Conservation (phyloP, 2,113 vertebrate species). For the Oxyruncus cristatus region DNA sequence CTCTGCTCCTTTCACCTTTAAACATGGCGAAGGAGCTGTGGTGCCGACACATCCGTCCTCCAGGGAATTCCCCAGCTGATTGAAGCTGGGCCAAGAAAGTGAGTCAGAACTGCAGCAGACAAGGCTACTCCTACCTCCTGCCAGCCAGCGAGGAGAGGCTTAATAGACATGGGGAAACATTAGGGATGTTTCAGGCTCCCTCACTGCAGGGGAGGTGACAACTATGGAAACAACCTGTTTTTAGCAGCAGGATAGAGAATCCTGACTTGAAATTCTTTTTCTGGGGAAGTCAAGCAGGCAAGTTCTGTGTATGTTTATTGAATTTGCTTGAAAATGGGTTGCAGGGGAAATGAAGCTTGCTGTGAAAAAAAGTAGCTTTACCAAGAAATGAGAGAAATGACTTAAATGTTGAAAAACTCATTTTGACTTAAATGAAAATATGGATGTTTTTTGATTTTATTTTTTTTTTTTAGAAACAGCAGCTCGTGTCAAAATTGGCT, state of each 20-base stretch:
- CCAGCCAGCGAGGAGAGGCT: background rate
- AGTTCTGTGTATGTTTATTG: background rate
- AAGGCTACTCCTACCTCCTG: background rate
- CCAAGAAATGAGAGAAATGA: background rate
- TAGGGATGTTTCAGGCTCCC: background rate
- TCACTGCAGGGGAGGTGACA: background rate
- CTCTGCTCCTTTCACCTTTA: background rate
- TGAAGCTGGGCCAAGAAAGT: background rate
- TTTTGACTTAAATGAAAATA: background rate
- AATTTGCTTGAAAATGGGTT: background rate
- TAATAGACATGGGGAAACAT: background rate
- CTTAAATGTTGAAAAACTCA: background rate
- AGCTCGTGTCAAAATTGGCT: background rate
- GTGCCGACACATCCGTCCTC: background rate
- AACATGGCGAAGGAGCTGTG: background rate
- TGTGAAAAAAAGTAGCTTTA: background rate
- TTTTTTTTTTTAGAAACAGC: background rate
- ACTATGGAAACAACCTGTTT: background rate
- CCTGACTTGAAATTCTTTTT: background rate
- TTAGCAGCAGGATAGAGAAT: background rate
- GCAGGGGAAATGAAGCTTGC: background rate
- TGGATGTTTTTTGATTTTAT: background rate
- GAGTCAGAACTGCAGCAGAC: slow-evolving; percentile 29
- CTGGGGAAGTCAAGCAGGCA: background rate
- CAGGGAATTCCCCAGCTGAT: background rate